Evolutionary conservation across 2,113 vertebrate species (phyloP).

Genomic region (Balaeniceps rex): DNA sequence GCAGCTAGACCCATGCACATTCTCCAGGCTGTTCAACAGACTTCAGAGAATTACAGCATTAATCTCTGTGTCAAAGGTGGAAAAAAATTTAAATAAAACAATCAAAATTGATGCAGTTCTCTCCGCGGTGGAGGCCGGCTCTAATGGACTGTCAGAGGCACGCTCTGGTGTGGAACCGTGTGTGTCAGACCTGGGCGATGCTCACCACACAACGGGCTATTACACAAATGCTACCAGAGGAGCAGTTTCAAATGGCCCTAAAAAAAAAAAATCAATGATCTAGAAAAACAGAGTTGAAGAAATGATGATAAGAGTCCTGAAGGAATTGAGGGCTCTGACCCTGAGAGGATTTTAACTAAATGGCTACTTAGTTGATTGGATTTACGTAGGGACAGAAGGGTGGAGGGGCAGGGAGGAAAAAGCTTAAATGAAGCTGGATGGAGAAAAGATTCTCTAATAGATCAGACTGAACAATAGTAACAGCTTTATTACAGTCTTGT

Average conservation of each 20-base stretch:
- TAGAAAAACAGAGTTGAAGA: constrained; percentile 57
- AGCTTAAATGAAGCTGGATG: constrained; percentile 65
- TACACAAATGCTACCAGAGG: constrained; percentile 3
- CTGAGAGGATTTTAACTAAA: constrained; percentile 68
- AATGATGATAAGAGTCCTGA: constrained; percentile 57
- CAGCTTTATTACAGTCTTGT: constrained; percentile 54
- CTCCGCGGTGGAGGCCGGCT: not conserved
- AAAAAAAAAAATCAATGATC: constrained; percentile 36
- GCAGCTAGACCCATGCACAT: not conserved
- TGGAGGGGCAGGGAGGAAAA: not conserved
- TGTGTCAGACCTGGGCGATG: not conserved
- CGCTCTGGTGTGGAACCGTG: not conserved
- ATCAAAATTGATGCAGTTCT: constrained; percentile 24
- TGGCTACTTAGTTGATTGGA: constrained; percentile 75
- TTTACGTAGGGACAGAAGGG: constrained; percentile 44
- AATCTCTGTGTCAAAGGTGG: not conserved
- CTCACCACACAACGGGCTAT: not conserved
- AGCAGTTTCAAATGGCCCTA: constrained; percentile 49
- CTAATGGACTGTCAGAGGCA: constrained; percentile 9
- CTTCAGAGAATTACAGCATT: constrained; percentile 17
- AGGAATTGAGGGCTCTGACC: constrained; percentile 64
- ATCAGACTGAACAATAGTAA: constrained; percentile 28
- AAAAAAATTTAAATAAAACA: constrained; percentile 5
- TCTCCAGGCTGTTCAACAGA: not conserved
- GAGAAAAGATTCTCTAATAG: constrained; percentile 45